Base-by-base conservation (phyloP, 2,888 invertebrate genomes). In the Brachyopa scutellaris region DNA sequence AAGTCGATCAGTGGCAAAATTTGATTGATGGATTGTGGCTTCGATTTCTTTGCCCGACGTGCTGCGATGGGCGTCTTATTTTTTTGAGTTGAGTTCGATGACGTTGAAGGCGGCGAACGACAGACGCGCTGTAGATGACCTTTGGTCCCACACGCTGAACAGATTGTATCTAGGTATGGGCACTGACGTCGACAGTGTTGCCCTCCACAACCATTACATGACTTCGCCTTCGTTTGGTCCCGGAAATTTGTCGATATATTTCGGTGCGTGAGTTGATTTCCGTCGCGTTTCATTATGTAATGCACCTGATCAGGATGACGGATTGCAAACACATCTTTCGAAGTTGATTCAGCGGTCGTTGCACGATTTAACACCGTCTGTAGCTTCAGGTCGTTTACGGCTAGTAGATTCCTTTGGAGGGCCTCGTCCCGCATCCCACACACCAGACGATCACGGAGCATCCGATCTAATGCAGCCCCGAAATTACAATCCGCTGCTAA, bases 401-500 rank as follows among this genome's bases (percentile, higher is more conserved):
- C 64, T 0, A 80, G 66, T 40, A 76, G 19, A 67, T 26, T 72
- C 7, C 59, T 49, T 49, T 84, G 76, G 5, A 73, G 38, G 5
- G 45, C 47, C 23, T 82, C 82, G 33, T 77, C 77, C 0, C 72
- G 49, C n/a, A 77, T 7, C 0, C 84, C 77, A 40, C 84, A 84
- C 4, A 82, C 84, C 2, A 84, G 42, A 33, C 82, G 80, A 29
- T 67, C 84, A 23, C 76, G 61, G n/a, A n/a, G n/a, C n/a, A n/a
- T n/a, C n/a, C n/a, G n/a, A n/a, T n/a, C n/a, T n/a, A n/a, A n/a
- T n/a, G 29, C 70, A 8, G n/a, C 19, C 1, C 62, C 76, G 45
- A 80, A 84, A 38, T 82, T 73, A 21, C 84, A 82, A 33, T 76
- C 73, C 8, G 70, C 61, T n/a, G 78, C 82, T 7, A 40, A 5